Conservation (phyloP, 2,113 vertebrate genomes). For the Polypterus senegalus region DNA sequence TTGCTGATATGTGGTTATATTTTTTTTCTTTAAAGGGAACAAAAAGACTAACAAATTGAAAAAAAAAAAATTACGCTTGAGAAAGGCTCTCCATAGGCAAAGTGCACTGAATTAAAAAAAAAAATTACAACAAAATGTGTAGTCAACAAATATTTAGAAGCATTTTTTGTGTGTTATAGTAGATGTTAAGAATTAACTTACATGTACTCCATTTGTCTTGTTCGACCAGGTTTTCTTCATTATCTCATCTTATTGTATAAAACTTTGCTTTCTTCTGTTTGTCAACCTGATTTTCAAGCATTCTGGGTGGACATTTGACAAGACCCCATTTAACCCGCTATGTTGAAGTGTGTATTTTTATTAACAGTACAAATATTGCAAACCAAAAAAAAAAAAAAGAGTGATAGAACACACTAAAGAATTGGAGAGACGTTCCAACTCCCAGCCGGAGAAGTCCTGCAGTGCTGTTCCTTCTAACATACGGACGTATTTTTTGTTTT, state of each 20-base stretch:
- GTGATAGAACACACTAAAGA: too few relatives aligned
- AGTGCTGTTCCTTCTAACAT: too few relatives aligned
- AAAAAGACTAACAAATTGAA: conserved; percentile 52
- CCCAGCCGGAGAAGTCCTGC: too few relatives aligned
- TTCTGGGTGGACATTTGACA: conserved; percentile 29
- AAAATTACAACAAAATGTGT: conserved; percentile 54
- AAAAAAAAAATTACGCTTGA: conserved; percentile 64
- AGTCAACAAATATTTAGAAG: conserved; percentile 44
- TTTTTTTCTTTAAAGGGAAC: conserved; percentile 68
- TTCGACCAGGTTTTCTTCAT: conserved; percentile 73
- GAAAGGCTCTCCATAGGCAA: conserved; percentile 69
- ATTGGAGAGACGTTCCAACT: too few relatives aligned
- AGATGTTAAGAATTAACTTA: conserved; percentile 70
- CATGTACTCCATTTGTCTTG: conserved; percentile 82
- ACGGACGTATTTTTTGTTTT: too few relatives aligned
- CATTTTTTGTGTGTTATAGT: conserved; percentile 48
- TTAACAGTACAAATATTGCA: too few relatives aligned
- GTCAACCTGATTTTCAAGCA: conserved; percentile 62
- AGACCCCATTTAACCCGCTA: conserved; percentile 26
- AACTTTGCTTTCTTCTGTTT: conserved; percentile 46
- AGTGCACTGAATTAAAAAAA: conserved; percentile 71
- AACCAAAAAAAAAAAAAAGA: too few relatives aligned
- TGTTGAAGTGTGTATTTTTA: not conserved
- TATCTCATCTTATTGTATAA: conserved; percentile 34
- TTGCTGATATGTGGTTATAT: conserved; percentile 80